Percentiles rank a stretch among this genome's conserved stretches.
phyloP scores from a whole-genome alignment of 2,888 invertebrate species.

The Microplitis deprimator region DNA sequence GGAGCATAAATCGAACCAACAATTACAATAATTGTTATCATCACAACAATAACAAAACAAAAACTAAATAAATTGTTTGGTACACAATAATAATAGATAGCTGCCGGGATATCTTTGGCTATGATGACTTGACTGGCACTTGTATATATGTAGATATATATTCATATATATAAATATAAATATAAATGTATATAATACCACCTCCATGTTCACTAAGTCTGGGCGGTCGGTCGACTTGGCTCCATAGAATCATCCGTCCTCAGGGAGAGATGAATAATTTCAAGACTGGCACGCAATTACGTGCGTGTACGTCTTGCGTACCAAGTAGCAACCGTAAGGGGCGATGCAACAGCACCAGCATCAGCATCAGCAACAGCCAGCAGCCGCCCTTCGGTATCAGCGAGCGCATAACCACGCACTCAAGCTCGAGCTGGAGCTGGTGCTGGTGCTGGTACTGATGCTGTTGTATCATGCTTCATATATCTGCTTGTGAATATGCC shows the following conservation, averaged over 20 bases:
- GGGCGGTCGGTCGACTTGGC: constrained; percentile 54
- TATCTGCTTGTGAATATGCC: constrained; percentile 33
- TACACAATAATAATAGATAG: constrained; percentile 11
- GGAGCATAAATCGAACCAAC: background rate
- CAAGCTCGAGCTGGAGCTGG: background rate
- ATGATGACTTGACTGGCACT: constrained; percentile 66
- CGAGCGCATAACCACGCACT: background rate
- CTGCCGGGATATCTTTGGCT: background rate
- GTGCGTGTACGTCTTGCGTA: constrained; percentile 70
- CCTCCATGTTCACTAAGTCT: constrained; percentile 25
- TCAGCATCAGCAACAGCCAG: constrained; percentile 7
- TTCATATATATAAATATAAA: background rate
- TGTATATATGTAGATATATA: constrained; percentile 37
- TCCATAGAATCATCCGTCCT: constrained; percentile 45
- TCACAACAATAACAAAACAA: background rate
- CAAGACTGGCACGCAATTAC: constrained; percentile 70
- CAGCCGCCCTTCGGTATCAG: constrained; percentile 9
- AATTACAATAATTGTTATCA: constrained; percentile 1
- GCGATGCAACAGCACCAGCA: constrained; percentile 19
- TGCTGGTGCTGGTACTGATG: background rate
- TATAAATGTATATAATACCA: constrained; percentile 22
- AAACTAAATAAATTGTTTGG: constrained; percentile 5
- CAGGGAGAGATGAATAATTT: constrained; percentile 70
- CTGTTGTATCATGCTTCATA: constrained; percentile 17
- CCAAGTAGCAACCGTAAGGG: constrained; percentile 63